Base-by-base conservation (phyloP, 2,113 vertebrate species). In the Coptodon rendalli region DNA sequence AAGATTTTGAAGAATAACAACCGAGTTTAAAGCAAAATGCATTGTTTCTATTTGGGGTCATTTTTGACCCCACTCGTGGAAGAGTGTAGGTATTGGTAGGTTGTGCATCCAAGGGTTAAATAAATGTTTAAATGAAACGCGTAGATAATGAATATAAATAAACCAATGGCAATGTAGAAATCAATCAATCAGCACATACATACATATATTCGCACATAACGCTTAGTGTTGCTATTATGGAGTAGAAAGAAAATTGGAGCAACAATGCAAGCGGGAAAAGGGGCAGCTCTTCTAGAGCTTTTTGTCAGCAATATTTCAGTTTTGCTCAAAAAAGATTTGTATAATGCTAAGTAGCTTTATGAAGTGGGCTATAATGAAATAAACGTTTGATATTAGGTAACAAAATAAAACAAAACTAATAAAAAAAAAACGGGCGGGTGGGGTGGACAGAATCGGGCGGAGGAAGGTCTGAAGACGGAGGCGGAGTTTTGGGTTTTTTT, bases 121-220 rank as follows among this genome's bases (percentile, higher is more conserved):
- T 68, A 68, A 22, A 4, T 40, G 19, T 22, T 22, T 68, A 0
- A 40, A 68, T 68, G 11, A 40, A 40, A 68, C 36, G 0, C 6
- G 11, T 38, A 38, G 34, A 22, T 14, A 6, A 24, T 40, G n/a
- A 71, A 40, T 40, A 19, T 36, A 36, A 40, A 14, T 3, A 22
- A 68, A 40, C 12, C 1, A 0, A 38, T 0, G 7, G 11, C 40
- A 40, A 1, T 9, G 16, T 13, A 16, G 7, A 29, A 59, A 38
- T 40, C 34, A 36, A 36, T 11, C 16, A 22, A 2, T 22, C 16
- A 34, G 29, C 29, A 0, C 63, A 22, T 45, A 45, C 13, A 45
- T 6, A 45, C 29, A 29, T 2, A 66, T 66, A 22, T 36, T 38
- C 0, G 10, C n/a, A 38, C 61, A 38, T 7, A 63, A 63, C 10